Evolutionary conservation across 2,113 vertebrate genomes (phyloP).

Genomic region (Chloropsis cyanopogon): DNA sequence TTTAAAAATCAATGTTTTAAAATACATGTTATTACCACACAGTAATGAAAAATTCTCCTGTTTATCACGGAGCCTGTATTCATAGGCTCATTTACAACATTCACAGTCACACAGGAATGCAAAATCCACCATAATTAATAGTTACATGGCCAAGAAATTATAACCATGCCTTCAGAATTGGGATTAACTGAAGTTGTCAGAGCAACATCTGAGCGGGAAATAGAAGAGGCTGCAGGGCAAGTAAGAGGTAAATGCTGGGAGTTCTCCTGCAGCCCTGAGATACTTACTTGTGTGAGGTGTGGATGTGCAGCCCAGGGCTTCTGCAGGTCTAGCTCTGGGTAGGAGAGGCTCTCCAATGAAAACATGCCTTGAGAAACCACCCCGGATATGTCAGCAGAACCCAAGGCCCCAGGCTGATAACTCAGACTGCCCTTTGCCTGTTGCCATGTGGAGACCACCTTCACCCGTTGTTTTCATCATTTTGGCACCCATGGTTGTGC

Average conservation of each 20-base stretch:
- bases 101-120: not conserved
- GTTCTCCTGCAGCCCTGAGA: not conserved
- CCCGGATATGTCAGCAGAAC: not conserved
- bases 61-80: not conserved
- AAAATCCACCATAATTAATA: not conserved
- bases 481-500: not conserved
- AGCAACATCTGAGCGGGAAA: not conserved
- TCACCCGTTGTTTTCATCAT: not conserved
- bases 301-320: not conserved
- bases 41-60: not conserved
- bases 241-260: not conserved
- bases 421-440: not conserved
- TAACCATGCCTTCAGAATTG: not conserved
- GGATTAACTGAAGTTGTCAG: not conserved
- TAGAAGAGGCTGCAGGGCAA: not conserved
- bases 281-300: not conserved
- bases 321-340: not conserved
- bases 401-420: not conserved
- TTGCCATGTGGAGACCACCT: not conserved
- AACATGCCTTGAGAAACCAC: not conserved
- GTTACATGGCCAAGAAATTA: not conserved
- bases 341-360: not conserved
- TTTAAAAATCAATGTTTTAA: not conserved
- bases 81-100: not conserved
- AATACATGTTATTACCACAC: not conserved